Base-by-base conservation (phyloP, 2,797 vertebrate species). In the Falco biarmicus region DNA sequence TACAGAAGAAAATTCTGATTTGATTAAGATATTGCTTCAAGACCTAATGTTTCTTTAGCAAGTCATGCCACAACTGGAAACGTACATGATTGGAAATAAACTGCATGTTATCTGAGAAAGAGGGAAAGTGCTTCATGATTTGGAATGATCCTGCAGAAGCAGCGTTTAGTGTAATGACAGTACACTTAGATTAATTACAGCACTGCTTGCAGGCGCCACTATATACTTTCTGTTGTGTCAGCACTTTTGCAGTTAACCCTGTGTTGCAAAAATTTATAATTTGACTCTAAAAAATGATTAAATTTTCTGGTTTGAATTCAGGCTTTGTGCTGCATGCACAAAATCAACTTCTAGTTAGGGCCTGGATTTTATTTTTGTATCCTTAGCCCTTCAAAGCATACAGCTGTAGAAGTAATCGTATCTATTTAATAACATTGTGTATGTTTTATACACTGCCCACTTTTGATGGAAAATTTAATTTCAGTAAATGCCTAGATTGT, bases 141-240 rank as follows among this genome's bases (percentile, higher is more conserved):
- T 95, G 97, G 88, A 97, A 96, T 84, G 95, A 94, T 97, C 93
- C 95, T 96, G 97, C 92, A 98, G 95, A 97, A 97, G 96, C 97
- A 97, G 96, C 43, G 54, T 97, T 98, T 97, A 97, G 93, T 93
- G 90, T 97, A 98, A 98, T 97, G 97, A 98, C 93, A 96, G 94
- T 96, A 96, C 94, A 94, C 97, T 98, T 97, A 96, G 96, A 98
- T 98, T 98, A 98, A 98, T 98, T 98, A 96, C 93, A 97, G 97
- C 9, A 3, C 88, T 96, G 91, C 93, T 97, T 95, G 93, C 45
- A 61, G 96, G 96, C 94, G 13, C 94, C 94, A 96, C 95, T 88
- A 93, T 90, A 47, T 85, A 84, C 91, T 97, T 95, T 77, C 81
- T 90, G 83, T 94, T 53, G 56, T 95, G 97, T 97, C 95, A 97